Evolutionary conservation across 2,888 invertebrate genomes (phyloP), one percentile per base, ranked within the genome.

Genomic region (Hydrotaea diabolus): DNA sequence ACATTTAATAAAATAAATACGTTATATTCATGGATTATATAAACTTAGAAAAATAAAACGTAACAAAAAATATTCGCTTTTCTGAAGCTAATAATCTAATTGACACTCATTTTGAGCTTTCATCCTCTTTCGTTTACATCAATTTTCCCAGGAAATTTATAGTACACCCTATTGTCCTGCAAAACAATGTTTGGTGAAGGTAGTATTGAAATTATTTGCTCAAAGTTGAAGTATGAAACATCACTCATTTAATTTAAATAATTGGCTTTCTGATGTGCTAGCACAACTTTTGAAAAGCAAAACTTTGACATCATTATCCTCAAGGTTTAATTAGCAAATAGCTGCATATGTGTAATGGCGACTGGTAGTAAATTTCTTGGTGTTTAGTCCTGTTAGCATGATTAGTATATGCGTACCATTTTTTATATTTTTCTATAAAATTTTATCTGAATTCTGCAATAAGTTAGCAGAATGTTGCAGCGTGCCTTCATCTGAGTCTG

Each of bases 211-310:
- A n/a, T n/a, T n/a, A n/a, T n/a, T n/a, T n/a, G n/a, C 13, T 49
- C 49, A 72, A 71, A 71, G 71, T 49, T 71, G 26, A 71, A 49
- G 71, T 71, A 71, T 71, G 71, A 71, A 71, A 73, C 62, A 59
- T 46, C 74, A n/a, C 43, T 80, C 74, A 73, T 80, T 80, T 73
- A 80, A 64, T 46, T 31, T 80, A 74, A 80, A 80, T 53, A 74
- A 74, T 55, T 80, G 74, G 64, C 64, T 74, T 53, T 75, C 80
- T 69, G 19, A 76, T 69, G 46, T 53, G 36, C 59, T 76, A 49
- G 71, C 69, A n/a, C n/a, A n/a, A n/a, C n/a, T n/a, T n/a, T n/a
- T n/a, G n/a, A n/a, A n/a, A n/a, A n/a, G n/a, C n/a, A n/a, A n/a
- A n/a, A n/a, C n/a, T n/a, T n/a, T n/a, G n/a, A n/a, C n/a, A n/a